Percentiles rank a stretch among this genome's conserved stretches.
phyloP scores from a whole-genome alignment of 2,888 invertebrate species.

The Synanthedon myopaeformis region DNA sequence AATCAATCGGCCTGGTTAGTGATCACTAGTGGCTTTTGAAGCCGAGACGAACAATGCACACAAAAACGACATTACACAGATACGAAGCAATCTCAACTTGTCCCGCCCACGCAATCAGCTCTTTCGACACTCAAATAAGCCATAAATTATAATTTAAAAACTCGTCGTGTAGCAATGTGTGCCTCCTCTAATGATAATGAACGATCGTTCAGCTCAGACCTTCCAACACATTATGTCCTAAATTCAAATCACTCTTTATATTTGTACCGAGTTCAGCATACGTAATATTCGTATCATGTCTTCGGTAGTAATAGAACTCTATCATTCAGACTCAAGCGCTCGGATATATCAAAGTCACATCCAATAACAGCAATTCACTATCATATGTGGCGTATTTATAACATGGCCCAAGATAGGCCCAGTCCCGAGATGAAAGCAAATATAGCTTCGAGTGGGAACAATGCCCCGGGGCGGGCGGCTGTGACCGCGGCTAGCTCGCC shows the following conservation, averaged over 20 bases:
- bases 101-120: constrained; percentile 51
- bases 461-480: constrained; percentile 31
- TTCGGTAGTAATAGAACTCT: constrained; percentile 10
- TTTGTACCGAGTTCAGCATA: constrained; percentile 3
- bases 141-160: constrained; percentile 65
- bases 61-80: constrained; percentile 17
- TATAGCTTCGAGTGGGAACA: constrained; percentile 47
- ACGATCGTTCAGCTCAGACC: constrained; percentile 4
- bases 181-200: constrained; percentile 17
- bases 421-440: constrained; percentile 17
- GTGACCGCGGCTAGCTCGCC: constrained; percentile 23
- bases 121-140: constrained; percentile 62
- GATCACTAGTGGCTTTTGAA: background rate
- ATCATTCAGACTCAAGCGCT: constrained; percentile 11
- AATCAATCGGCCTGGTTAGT: background rate
- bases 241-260: constrained; percentile 3
- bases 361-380: constrained; percentile 40
- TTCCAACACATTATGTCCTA: constrained; percentile 7
- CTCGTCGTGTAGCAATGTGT: constrained; percentile 33
- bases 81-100: constrained; percentile 21
- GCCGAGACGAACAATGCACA: constrained; percentile 6
- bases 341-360: constrained; percentile 22
- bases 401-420: constrained; percentile 16
- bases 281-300: background rate
- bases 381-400: constrained; percentile 38